A percentile compares a stretch with the other conserved stretches of the same genome.
Evolutionary conservation across 2,113 vertebrate species (phyloP).

Genomic region (Poicephalus gulielmi): DNA sequence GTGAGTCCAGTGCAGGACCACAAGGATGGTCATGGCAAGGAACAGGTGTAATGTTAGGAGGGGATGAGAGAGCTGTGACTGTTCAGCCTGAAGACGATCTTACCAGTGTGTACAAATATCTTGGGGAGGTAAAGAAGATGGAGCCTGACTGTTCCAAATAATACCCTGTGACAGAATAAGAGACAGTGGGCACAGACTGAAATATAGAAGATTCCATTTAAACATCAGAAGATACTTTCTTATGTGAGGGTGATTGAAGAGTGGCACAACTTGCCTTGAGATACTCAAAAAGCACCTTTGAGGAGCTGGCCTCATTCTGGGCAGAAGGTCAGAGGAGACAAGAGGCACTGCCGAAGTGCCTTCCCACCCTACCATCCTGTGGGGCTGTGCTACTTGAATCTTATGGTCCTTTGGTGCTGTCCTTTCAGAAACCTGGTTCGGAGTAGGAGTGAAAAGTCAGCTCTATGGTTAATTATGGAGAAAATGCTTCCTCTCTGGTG

Average conservation of each 20-base stretch:
- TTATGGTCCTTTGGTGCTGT: background rate
- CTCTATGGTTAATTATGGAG: fast-evolving
- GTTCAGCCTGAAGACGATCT: background rate
- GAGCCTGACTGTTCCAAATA: background rate
- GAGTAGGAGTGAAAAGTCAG: background rate
- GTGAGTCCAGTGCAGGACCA: background rate
- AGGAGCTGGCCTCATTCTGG: background rate
- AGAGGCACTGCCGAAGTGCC: background rate
- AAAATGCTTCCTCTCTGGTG: background rate
- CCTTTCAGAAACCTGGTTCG: background rate
- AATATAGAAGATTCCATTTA: background rate
- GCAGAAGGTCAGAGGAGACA: fast-evolving
- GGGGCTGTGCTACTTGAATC: background rate
- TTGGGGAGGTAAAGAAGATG: background rate
- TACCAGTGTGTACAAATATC: background rate
- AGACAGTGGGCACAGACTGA: background rate
- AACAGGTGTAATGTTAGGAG: background rate
- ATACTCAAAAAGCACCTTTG: background rate
- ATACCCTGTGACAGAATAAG: background rate
- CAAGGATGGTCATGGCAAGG: background rate
- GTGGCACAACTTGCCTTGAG: background rate
- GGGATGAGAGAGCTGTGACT: background rate
- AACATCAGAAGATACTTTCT: background rate
- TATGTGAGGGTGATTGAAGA: background rate
- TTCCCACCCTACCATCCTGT: fast-evolving